phyloP scores from a whole-genome alignment of 2,888 invertebrate species.

The Diachrysia chrysitis region DNA sequence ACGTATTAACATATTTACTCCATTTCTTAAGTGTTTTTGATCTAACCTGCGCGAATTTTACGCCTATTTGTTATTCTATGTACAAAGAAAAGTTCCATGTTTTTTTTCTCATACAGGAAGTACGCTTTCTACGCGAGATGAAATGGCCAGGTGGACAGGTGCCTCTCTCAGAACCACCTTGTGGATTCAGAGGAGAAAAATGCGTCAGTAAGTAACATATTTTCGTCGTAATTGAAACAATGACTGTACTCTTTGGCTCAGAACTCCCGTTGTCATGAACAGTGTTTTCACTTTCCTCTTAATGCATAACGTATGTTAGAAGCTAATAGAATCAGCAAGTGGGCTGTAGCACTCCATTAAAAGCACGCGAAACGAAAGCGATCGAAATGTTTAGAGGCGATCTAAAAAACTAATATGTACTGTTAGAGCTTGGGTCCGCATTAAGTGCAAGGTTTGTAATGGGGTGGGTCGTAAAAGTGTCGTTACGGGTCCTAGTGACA shows the following conservation, averaged over 20 bases:
- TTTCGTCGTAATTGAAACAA: background rate
- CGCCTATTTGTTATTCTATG: slow-evolving; percentile 29
- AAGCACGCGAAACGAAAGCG: slow-evolving; percentile 51
- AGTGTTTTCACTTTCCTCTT: slow-evolving; percentile 63
- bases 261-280: slow-evolving; percentile 47
- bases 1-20: slow-evolving; percentile 35
- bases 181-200: slow-evolving; percentile 97
- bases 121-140: slow-evolving; percentile 92
- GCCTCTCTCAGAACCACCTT: slow-evolving; percentile 95
- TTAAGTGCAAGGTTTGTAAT: slow-evolving; percentile 81
- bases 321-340: slow-evolving; percentile 73
- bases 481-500: slow-evolving; percentile 72
- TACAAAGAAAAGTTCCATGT: slow-evolving; percentile 14
- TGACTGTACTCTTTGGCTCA: background rate
- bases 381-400: slow-evolving; percentile 69
- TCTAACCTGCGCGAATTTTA: slow-evolving; percentile 32
- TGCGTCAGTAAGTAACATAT: slow-evolving; percentile 94
- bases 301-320: slow-evolving; percentile 70
- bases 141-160: slow-evolving; percentile 94
- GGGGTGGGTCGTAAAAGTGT: slow-evolving; percentile 77
- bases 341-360: slow-evolving; percentile 68
- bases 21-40: slow-evolving; percentile 45
- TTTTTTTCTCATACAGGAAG: slow-evolving; percentile 88
- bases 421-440: slow-evolving; percentile 67
- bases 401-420: slow-evolving; percentile 76